Percentiles rank a stretch among this genome's conserved stretches.
Evolutionary conservation across 2,888 invertebrate species (phyloP).

Genomic region (Phyllotreta cruciferae): DNA sequence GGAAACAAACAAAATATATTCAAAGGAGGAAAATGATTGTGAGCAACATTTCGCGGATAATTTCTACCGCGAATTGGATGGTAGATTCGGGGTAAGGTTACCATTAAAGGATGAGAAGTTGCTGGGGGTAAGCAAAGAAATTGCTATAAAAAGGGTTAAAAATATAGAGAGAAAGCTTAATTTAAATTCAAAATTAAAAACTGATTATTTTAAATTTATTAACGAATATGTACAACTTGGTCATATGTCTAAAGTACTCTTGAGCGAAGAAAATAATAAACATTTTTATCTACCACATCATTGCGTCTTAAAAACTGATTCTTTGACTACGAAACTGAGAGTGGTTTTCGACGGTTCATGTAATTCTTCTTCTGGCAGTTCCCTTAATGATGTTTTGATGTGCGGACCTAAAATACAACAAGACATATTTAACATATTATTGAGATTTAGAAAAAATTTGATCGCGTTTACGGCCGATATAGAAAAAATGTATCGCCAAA

Average conservation of each 20-base stretch:
- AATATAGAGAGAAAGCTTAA: constrained; percentile 15
- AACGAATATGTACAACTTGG: constrained; percentile 16
- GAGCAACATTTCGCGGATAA: constrained; percentile 31
- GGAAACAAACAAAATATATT: constrained; percentile 15
- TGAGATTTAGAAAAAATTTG: constrained; percentile 35
- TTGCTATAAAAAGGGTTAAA: constrained; percentile 18
- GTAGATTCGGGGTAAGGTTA: constrained; percentile 16
- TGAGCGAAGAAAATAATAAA: neutral
- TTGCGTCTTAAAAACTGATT: constrained; percentile 20
- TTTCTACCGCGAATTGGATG: constrained; percentile 11
- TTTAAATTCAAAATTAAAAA: constrained; percentile 4
- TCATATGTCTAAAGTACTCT: constrained; percentile 8
- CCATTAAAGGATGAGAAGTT: constrained; percentile 14
- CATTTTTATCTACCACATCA: constrained; percentile 24
- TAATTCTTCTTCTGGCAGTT: constrained; percentile 10
- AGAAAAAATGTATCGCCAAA: constrained; percentile 41
- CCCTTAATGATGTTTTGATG: constrained; percentile 29
- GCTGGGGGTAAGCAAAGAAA: constrained; percentile 13
- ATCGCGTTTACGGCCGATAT: constrained; percentile 37
- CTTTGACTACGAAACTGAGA: constrained; percentile 25
- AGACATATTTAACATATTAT: constrained; percentile 37
- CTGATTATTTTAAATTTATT: constrained; percentile 15
- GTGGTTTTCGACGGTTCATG: too few species aligned
- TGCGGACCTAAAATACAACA: constrained; percentile 35
- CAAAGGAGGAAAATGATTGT: constrained; percentile 23